phyloP scores from a whole-genome alignment of 2,888 invertebrate genomes.

The Synergus japonicus region DNA sequence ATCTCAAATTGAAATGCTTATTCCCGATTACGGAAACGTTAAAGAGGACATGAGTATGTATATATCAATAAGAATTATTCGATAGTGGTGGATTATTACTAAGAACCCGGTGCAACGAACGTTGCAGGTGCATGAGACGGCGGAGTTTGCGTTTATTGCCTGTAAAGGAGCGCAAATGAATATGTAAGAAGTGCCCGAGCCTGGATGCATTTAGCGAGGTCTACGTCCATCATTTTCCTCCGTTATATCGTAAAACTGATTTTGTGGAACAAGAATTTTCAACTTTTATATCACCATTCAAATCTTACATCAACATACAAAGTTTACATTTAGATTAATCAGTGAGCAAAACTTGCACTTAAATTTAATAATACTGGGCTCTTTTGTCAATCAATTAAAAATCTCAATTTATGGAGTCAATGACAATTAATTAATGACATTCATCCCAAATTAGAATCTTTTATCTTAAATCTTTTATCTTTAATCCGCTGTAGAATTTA shows the following conservation, averaged over 20 bases:
- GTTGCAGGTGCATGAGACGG: constrained; percentile 42
- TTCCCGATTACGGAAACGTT: constrained; percentile 29
- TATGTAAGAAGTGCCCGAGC: constrained; percentile 39
- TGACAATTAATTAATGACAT: too few relatives aligned
- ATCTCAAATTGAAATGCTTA: constrained; percentile 40
- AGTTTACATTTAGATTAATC: background rate
- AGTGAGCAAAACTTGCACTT: background rate
- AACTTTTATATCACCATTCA: background rate
- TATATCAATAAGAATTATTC: constrained; percentile 39
- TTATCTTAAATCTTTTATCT: too few relatives aligned
- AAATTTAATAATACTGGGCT: background rate
- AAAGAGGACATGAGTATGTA: constrained; percentile 26
- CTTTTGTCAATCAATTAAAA: too few relatives aligned
- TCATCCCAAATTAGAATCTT: too few relatives aligned
- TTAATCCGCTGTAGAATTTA: too few relatives aligned
- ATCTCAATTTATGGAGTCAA: too few relatives aligned
- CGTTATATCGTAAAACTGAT: constrained; percentile 29
- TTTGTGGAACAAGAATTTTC: background rate
- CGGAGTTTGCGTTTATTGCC: constrained; percentile 47
- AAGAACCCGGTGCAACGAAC: constrained; percentile 40
- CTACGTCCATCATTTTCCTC: constrained; percentile 30
- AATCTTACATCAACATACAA: background rate
- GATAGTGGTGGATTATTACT: constrained; percentile 32
- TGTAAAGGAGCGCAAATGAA: constrained; percentile 42
- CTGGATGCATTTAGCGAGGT: constrained; percentile 18